These are phyloP conservation scores for Drosophila meridionalis DNA, from an alignment of 2,888 invertebrate species.

Conservation along the genomic window DNA sequence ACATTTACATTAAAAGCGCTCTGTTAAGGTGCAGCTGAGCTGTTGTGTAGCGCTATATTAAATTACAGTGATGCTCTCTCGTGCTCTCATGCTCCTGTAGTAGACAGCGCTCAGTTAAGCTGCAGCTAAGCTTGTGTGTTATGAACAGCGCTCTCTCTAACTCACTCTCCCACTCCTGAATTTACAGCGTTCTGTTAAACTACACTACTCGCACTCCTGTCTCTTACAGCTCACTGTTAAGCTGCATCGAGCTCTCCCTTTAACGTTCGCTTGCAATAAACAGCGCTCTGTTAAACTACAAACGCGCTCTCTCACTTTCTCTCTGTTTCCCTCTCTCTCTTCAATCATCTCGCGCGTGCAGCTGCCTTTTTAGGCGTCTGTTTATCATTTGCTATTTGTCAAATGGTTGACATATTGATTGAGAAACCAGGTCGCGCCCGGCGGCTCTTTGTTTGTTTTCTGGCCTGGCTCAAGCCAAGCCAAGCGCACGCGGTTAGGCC, in stretches of 20 bases:
- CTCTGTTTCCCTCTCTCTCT: neutral
- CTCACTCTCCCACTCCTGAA: neutral
- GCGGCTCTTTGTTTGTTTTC: constrained; percentile 23
- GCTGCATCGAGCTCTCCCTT: neutral
- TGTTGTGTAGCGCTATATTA: constrained; percentile 4
- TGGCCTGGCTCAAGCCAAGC: constrained; percentile 11
- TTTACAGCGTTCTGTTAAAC: neutral
- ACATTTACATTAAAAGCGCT: constrained; percentile 8
- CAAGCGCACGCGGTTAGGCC: constrained; percentile 1
- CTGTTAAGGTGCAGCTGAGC: neutral
- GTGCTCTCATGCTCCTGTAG: neutral
- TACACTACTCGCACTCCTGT: neutral
- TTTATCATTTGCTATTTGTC: constrained; percentile 46
- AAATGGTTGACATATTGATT: constrained; percentile 59
- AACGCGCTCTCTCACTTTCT: neutral
- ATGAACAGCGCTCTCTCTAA: neutral
- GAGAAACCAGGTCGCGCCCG: constrained; percentile 52
- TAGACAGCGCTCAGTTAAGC: neutral
- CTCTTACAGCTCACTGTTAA: neutral
- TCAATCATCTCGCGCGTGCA: constrained; percentile 58
- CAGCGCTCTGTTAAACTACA: constrained; percentile 33
- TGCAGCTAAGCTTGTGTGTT: neutral
- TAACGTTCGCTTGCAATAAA: neutral
- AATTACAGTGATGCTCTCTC: neutral
- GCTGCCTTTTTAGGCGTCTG: constrained; percentile 36